These are phyloP conservation scores for Gallinago stenura DNA, from an alignment of 2,797 vertebrate species.

Conservation along the genomic window DNA sequence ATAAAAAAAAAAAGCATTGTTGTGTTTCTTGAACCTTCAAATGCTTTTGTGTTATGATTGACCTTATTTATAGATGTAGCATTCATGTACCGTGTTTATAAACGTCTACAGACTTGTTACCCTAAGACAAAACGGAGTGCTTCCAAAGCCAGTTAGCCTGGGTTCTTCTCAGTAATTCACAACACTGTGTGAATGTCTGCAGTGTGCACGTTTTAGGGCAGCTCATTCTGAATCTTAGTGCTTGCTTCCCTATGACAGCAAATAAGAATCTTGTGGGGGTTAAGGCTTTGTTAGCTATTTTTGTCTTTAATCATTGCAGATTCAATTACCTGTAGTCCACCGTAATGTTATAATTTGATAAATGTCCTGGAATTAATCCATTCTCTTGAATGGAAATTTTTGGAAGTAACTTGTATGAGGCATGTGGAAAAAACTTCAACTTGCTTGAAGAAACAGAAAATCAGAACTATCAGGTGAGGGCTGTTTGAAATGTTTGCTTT, in stretches of 20 bases:
- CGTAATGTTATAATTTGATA: not conserved
- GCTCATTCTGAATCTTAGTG: not conserved
- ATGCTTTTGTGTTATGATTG: not conserved
- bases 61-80: not conserved
- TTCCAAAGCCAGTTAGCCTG: not conserved
- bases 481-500: not conserved
- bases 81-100: not conserved
- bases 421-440: not conserved
- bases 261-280: not conserved
- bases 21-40: not conserved
- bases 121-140: not conserved
- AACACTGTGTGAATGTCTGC: not conserved
- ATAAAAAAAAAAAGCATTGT: not conserved
- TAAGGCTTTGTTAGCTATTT: not conserved
- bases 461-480: not conserved
- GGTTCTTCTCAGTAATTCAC: not conserved
- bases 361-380: not conserved
- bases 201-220: not conserved
- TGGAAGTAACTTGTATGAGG: not conserved
- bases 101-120: not conserved
- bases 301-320: not conserved
- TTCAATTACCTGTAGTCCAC: not conserved
- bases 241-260: not conserved
- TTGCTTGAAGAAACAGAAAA: not conserved
- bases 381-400: not conserved